A percentile compares a stretch with the other conserved stretches of the same genome.
These are phyloP conservation scores for Micromussa lordhowensis DNA, from an alignment of 92 coral and sea anemone genomes.

Conservation along the genomic window DNA sequence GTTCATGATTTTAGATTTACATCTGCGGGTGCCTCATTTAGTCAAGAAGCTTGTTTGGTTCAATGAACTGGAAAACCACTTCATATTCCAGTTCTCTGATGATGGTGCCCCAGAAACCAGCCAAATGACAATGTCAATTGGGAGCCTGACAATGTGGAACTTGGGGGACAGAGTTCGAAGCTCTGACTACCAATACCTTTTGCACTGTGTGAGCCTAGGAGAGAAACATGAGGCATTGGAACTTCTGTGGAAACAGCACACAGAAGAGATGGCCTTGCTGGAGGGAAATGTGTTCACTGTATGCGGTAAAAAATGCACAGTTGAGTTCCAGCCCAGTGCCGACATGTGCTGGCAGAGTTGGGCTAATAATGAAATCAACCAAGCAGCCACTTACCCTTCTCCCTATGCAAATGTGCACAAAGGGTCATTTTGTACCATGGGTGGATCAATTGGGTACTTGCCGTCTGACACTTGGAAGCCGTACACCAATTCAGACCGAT, in stretches of 20 bases:
- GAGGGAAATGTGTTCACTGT: conserved; percentile 56
- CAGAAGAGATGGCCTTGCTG: conserved; percentile 56
- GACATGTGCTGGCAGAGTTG: conserved; percentile 79
- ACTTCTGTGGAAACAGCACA: conserved; percentile 60
- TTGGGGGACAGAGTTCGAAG: conserved; percentile 62
- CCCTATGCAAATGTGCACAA: conserved; percentile 71
- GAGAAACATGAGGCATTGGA: conserved; percentile 49
- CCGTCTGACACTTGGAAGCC: conserved; percentile 48
- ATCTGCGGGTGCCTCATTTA: conserved; percentile 54
- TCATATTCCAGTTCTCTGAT: conserved; percentile 62
- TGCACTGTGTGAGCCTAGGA: no score
- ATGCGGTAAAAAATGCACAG: conserved; percentile 39
- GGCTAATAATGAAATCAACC: conserved; percentile 64
- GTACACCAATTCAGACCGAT: conserved; percentile 39
- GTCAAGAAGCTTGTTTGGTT: conserved; percentile 63
- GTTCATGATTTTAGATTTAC: conserved; percentile 63
- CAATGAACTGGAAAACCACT: conserved; percentile 62
- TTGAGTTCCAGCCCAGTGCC: conserved; percentile 70
- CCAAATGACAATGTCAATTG: conserved; percentile 51
- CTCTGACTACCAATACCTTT: conserved; percentile 48
- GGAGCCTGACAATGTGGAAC: no score
- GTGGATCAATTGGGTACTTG: conserved; percentile 7
- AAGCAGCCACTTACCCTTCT: conserved; percentile 74
- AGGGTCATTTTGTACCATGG: conserved; percentile 28
- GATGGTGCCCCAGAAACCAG: conserved; percentile 62